phyloP scores from a whole-genome alignment of 1,140 invertebrate genomes.

The Zaprionus vittiger region DNA sequence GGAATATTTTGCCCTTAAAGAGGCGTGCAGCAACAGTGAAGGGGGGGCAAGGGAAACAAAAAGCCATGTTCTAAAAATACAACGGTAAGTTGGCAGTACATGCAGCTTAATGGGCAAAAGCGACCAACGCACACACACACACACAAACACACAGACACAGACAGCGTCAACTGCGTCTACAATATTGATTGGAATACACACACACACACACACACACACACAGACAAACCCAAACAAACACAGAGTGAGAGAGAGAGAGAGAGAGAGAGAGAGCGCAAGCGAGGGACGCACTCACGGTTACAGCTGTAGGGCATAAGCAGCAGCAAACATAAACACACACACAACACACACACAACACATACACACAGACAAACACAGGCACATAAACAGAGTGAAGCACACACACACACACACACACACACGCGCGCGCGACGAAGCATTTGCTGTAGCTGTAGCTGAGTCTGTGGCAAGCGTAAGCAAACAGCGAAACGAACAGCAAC shows the following conservation, averaged over 20 bases:
- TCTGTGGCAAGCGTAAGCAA: conserved; percentile 73
- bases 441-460: conserved; percentile 32
- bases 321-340: conserved; percentile 68
- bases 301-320: conserved; percentile 76
- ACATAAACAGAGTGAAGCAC: too few species aligned
- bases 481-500: conserved; percentile 75
- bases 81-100: conserved; percentile 79
- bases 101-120: conserved; percentile 81
- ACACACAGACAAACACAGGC: conserved; percentile 22
- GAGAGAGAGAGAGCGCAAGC: not conserved
- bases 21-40: conserved; percentile 37
- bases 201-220: conserved; percentile 30
- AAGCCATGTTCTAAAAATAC: conserved; percentile 78
- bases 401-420: conserved; percentile 12
- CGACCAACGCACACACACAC: conserved; percentile 67
- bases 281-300: conserved; percentile 53
- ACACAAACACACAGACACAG: conserved; percentile 26
- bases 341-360: conserved; percentile 59
- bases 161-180: conserved; percentile 76
- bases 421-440: conserved; percentile 35
- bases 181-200: conserved; percentile 80
- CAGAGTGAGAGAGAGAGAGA: conserved; percentile 25
- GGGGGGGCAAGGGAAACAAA: conserved; percentile 27
- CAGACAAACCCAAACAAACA: conserved; percentile 14
- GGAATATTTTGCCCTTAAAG: conserved; percentile 76